phyloP scores from a whole-genome alignment of 2,888 invertebrate species.

The Tryphoninae sp. region DNA sequence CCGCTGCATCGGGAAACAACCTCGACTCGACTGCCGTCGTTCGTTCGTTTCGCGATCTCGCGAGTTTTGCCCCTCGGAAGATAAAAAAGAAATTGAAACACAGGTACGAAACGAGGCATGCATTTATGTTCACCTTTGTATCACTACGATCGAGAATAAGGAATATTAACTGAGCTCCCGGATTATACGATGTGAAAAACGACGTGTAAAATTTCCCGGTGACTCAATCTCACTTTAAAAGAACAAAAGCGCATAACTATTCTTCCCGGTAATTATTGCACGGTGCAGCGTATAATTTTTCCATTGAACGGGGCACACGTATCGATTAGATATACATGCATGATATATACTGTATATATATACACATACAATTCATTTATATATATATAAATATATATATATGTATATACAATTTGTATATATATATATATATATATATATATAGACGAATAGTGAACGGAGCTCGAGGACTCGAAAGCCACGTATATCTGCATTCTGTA shows the following conservation, averaged over 20 bases:
- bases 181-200: slow-evolving; percentile 7
- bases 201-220: slow-evolving; percentile 11
- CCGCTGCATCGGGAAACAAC: slow-evolving; percentile 40
- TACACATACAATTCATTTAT: too few species aligned
- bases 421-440: neutral
- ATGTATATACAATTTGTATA: too few species aligned
- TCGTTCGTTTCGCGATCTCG: slow-evolving; percentile 12
- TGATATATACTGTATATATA: neutral
- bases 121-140: neutral
- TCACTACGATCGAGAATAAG: neutral
- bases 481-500: slow-evolving; percentile 10
- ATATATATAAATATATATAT: neutral
- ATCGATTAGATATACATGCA: slow-evolving; percentile 3
- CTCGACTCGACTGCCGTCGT: slow-evolving; percentile 46
- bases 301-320: slow-evolving; percentile 20
- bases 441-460: slow-evolving; percentile 3
- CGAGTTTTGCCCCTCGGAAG: slow-evolving; percentile 27
- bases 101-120: slow-evolving; percentile 4
- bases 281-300: slow-evolving; percentile 39
- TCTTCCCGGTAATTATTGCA: slow-evolving; percentile 20
- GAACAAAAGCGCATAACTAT: slow-evolving; percentile 33
- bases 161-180: slow-evolving; percentile 16
- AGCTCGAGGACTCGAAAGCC: slow-evolving; percentile 18
- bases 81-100: slow-evolving; percentile 7
- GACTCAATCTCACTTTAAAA: slow-evolving; percentile 6